These are phyloP conservation scores for Ceyx melanurus DNA, from an alignment of 2,113 vertebrate genomes.

Conservation along the genomic window DNA sequence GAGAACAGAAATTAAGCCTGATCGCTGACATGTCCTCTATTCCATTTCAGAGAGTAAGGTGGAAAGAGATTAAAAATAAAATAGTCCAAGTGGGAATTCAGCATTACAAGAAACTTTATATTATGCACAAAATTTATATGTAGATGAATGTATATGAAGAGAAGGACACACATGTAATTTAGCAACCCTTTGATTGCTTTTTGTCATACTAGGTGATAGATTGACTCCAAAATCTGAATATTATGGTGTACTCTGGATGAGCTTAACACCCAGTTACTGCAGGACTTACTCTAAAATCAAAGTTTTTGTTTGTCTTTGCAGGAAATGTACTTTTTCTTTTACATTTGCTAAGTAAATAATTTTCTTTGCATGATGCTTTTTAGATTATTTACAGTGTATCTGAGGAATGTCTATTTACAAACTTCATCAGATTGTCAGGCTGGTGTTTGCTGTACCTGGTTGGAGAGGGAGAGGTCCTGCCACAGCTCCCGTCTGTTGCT, in stretches of 20 bases:
- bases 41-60: neutral
- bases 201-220: neutral
- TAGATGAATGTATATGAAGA: neutral
- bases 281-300: neutral
- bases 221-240: neutral
- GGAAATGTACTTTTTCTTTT: neutral
- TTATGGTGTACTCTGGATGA: accelerated
- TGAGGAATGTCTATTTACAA: neutral
- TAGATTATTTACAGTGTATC: neutral
- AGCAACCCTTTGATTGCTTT: neutral
- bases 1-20: slow-evolving; percentile 56
- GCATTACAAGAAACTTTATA: neutral
- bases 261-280: neutral
- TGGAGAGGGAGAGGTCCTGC: neutral
- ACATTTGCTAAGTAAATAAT: neutral
- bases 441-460: neutral
- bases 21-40: slow-evolving; percentile 15
- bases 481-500: accelerated
- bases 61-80: slow-evolving; percentile 35
- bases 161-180: neutral
- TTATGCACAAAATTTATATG: neutral
- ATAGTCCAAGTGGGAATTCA: slow-evolving; percentile 1
- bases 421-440: accelerated
- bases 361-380: neutral
- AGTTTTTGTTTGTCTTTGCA: neutral